These are phyloP conservation scores for Pollicipes pollicipes DNA, from an alignment of 1,140 invertebrate species.

Conservation along the genomic window DNA sequence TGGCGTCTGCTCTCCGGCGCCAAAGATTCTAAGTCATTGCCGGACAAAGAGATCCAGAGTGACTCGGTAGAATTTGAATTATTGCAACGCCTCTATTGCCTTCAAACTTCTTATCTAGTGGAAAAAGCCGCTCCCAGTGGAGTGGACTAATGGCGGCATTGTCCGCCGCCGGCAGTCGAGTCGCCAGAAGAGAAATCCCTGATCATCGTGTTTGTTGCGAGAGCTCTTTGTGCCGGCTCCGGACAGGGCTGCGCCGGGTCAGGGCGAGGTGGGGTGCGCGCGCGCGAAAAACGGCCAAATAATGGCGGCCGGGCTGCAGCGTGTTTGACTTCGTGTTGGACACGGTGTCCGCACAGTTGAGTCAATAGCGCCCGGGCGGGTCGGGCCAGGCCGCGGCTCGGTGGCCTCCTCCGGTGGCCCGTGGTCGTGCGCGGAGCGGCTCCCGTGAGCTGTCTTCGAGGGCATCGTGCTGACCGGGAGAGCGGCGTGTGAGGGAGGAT, in stretches of 20 bases:
- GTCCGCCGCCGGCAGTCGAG: background rate
- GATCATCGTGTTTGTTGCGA: background rate
- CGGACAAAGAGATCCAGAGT: background rate
- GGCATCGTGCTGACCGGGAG: too few species aligned
- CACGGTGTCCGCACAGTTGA: too few species aligned
- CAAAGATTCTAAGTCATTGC: background rate
- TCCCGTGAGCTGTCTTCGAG: too few species aligned
- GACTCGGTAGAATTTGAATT: background rate
- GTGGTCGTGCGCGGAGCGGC: too few species aligned
- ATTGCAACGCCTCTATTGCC: constrained; percentile 1
- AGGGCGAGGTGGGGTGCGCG: background rate
- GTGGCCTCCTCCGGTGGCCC: too few species aligned
- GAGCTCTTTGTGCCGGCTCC: background rate
- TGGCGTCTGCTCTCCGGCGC: background rate
- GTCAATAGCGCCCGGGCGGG: too few species aligned
- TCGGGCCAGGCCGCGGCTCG: too few species aligned
- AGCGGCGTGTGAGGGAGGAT: too few species aligned
- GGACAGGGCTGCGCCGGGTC: too few species aligned
- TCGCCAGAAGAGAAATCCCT: background rate
- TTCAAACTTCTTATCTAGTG: background rate
- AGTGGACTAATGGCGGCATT: background rate
- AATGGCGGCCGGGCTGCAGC: background rate
- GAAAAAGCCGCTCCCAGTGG: background rate
- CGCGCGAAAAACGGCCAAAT: background rate
- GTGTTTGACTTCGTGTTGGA: too few species aligned